Base-by-base conservation (phyloP, 2,888 invertebrate species). In the Diplolepis rosae region DNA sequence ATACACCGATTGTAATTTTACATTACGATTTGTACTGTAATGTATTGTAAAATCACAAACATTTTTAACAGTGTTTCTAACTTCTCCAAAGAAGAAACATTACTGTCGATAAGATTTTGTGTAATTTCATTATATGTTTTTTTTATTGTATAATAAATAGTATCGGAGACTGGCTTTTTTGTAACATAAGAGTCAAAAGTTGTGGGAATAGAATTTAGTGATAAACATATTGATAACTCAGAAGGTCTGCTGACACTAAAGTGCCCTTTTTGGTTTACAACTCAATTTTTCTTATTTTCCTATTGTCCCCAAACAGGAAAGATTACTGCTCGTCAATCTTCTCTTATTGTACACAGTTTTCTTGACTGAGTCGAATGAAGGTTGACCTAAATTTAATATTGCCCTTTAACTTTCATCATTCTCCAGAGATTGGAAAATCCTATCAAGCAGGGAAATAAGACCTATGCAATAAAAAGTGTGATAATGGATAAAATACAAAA, bases 301-400 rank as follows among this genome's bases (percentile, higher is more conserved):
- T 65, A 22, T 48, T 56, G 48, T 66, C 70, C 67, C 67, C 67
- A 67, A 73, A 67, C 42, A 66, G 65, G 67, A 68, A 68, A 71
- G 70, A 72, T 66, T 65, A 56, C 66, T 65, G 61, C 70, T 61
- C 72, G 71, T 76, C 73, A 69, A 76, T 73, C 73, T 72, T 72
- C 68, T 51, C 39, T 15, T 45, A 50, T 7, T 39, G 22, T 65
- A 22, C 11, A 24, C 56, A 71, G 70, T 66, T 68, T 22, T 28
- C 52, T 70, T 68, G 54, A 66, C 65, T 50, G 51, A 30, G 54
- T 68, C 66, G 50, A 71, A 70, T 32, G 22, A 56, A 18, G 13
- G 32, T 56, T 32, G 32, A 35, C 30, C 32, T 22, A 56, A 35
- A 56, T 35, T 18, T 13, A 22, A 7, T n/a, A 39, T n/a, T 39